Evolutionary conservation across 2,888 invertebrate species (phyloP).

Genomic region (Neoscelio sp.): DNA sequence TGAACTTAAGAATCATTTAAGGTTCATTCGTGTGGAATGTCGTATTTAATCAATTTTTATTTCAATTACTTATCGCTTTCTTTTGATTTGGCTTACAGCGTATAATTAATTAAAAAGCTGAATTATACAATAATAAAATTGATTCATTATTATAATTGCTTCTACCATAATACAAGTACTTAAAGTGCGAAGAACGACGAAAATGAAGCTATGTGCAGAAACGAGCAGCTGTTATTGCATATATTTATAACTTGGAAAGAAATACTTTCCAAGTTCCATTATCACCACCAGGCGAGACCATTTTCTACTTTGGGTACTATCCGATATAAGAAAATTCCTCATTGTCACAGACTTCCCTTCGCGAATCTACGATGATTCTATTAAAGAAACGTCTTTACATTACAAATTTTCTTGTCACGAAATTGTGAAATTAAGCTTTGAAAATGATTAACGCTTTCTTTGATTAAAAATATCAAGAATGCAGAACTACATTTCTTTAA

Average conservation of each 20-base stretch:
- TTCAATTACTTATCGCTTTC: too few species aligned
- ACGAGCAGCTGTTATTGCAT: constrained; percentile 4
- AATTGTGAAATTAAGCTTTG: background rate
- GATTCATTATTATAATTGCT: background rate
- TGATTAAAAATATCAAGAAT: too few species aligned
- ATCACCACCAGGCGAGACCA: constrained; percentile 6
- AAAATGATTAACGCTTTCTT: background rate
- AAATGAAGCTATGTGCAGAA: background rate
- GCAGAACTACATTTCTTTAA: too few species aligned
- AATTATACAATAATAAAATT: too few species aligned
- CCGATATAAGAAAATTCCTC: constrained; percentile 3
- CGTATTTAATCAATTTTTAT: too few species aligned
- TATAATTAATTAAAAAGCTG: too few species aligned
- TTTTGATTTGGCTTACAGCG: too few species aligned
- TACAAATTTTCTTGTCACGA: background rate
- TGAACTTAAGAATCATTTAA: too few species aligned
- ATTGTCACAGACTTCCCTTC: background rate
- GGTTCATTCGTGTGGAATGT: too few species aligned
- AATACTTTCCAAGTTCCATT: constrained; percentile 1
- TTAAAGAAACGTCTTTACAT: constrained; percentile 1
- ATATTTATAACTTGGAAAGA: background rate
- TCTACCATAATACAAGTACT: background rate
- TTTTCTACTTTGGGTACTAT: constrained; percentile 6
- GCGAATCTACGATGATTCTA: background rate
- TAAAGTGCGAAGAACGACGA: background rate